A percentile compares a stretch with the other conserved stretches of the same genome.
phyloP scores from a whole-genome alignment of 2,888 invertebrate species.

The Cistogaster globosa region DNA sequence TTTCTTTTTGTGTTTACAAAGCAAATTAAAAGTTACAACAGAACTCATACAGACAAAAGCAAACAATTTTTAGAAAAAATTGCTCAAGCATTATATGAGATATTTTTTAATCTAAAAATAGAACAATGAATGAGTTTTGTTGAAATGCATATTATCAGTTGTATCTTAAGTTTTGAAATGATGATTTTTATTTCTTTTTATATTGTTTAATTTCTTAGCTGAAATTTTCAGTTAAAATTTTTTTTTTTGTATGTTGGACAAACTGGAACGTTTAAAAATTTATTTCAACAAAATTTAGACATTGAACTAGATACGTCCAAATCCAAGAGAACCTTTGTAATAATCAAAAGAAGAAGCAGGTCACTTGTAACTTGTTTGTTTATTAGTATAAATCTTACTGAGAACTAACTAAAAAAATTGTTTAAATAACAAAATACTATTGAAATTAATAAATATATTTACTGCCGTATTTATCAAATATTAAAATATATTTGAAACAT shows the following conservation, averaged over 20 bases:
- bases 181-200: conserved; percentile 15
- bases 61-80: conserved; percentile 33
- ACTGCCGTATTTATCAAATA: too few species aligned
- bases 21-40: conserved; percentile 56
- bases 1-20: conserved; percentile 26
- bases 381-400: too few species aligned
- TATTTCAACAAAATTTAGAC: background rate
- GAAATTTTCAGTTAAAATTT: background rate
- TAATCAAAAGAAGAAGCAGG: too few species aligned
- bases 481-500: too few species aligned
- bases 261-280: background rate
- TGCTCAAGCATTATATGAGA: conserved; percentile 43
- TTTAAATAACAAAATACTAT: too few species aligned
- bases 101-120: conserved; percentile 28
- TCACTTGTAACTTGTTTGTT: too few species aligned
- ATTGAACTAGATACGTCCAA: too few species aligned
- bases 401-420: too few species aligned
- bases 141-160: background rate
- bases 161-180: conserved; percentile 16
- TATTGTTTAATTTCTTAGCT: background rate
- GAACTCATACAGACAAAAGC: conserved; percentile 52
- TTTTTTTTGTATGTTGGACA: background rate
- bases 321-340: too few species aligned
- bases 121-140: conserved; percentile 43
- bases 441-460: too few species aligned